A percentile compares a stretch with the other conserved stretches of the same genome.
Evolutionary conservation across 2,888 invertebrate genomes (phyloP).

Genomic region (Epistrophella euchroma): DNA sequence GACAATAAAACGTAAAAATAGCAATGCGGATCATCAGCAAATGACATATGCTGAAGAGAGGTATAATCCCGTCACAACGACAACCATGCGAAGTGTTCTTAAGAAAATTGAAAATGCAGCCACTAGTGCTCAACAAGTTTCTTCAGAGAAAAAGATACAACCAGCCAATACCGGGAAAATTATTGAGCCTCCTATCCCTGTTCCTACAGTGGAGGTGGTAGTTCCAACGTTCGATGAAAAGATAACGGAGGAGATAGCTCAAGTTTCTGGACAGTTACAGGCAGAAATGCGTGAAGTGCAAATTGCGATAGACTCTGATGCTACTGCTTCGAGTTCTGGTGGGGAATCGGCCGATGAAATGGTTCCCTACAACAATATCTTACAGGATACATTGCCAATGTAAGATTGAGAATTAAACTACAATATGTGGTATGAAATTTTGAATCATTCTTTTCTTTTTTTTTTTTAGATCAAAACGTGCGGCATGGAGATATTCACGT

Average conservation of each 20-base stretch:
- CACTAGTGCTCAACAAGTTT: slow-evolving; percentile 80
- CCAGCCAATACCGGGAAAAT: slow-evolving; percentile 13
- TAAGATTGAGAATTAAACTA: slow-evolving; percentile 85
- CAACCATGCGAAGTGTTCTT: slow-evolving; percentile 86
- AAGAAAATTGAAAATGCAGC: slow-evolving; percentile 81
- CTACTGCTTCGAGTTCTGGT: slow-evolving; percentile 96
- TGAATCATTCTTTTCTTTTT: not conserved
- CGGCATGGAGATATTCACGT: slow-evolving; percentile 92
- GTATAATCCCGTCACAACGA: slow-evolving; percentile 84
- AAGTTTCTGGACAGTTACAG: slow-evolving; percentile 89
- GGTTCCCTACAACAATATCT: slow-evolving; percentile 90
- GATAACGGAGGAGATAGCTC: slow-evolving; percentile 86
- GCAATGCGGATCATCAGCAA: slow-evolving; percentile 71
- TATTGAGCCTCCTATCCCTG: not conserved
- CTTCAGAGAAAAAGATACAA: slow-evolving; percentile 73
- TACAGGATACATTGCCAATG: slow-evolving; percentile 91
- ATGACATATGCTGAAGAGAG: slow-evolving; percentile 81
- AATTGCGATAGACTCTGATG: slow-evolving; percentile 94
- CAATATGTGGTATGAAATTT: not conserved
- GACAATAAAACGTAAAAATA: slow-evolving; percentile 76
- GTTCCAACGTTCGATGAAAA: slow-evolving; percentile 84
- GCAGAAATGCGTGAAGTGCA: slow-evolving; percentile 90
- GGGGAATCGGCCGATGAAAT: slow-evolving; percentile 97
- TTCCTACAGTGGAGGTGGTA: slow-evolving; percentile 76
- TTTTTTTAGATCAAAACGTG: slow-evolving; percentile 90